A percentile compares a stretch with the other conserved stretches of the same genome.
These are phyloP conservation scores for Mythimna lalbum DNA, from an alignment of 2,888 invertebrate species.

Conservation along the genomic window DNA sequence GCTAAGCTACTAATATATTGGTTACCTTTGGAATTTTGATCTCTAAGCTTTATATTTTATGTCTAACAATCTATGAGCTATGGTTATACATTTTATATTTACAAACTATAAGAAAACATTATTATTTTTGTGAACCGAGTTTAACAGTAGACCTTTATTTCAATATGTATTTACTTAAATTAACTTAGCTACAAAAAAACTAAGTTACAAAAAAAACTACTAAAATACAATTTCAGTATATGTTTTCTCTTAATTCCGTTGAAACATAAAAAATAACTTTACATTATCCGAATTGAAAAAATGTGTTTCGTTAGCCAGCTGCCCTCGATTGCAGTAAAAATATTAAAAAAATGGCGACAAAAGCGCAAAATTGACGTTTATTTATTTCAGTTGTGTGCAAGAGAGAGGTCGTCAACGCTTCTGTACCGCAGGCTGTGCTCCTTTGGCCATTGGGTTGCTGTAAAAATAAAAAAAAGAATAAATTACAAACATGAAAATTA, in stretches of 20 bases:
- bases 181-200: background rate
- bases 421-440: slow-evolving; percentile 87
- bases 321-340: background rate
- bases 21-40: slow-evolving; percentile 22
- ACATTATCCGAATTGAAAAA: background rate
- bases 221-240: background rate
- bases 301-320: background rate
- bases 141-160: background rate
- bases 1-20: slow-evolving; percentile 12
- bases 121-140: background rate
- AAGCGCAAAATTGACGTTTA: background rate
- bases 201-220: background rate
- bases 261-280: background rate
- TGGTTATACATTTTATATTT: slow-evolving; percentile 38
- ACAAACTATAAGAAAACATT: slow-evolving; percentile 17
- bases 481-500: background rate
- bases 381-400: slow-evolving; percentile 72
- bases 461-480: slow-evolving; percentile 38
- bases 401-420: slow-evolving; percentile 84
- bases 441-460: slow-evolving; percentile 90
- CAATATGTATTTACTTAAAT: background rate
- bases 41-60: slow-evolving; percentile 10
- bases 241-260: background rate
- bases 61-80: slow-evolving; percentile 25
- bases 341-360: slow-evolving; percentile 1